These are phyloP conservation scores for Cantharis nigra DNA, from an alignment of 2,888 invertebrate species.

Conservation along the genomic window DNA sequence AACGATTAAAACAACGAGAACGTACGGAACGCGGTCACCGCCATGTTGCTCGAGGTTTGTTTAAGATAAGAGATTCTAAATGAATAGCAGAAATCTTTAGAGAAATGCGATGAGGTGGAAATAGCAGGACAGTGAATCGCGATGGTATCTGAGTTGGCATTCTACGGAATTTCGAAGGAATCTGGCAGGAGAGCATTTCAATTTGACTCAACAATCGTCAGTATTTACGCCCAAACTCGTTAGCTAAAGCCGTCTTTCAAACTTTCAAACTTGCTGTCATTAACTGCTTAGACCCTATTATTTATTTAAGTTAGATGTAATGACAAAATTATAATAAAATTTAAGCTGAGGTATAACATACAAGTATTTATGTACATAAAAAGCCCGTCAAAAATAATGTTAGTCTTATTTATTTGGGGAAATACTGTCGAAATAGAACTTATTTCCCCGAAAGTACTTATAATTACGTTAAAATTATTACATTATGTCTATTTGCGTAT, in stretches of 20 bases:
- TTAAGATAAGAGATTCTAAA: constrained; percentile 45
- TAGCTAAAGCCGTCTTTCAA: constrained; percentile 38
- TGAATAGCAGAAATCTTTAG: constrained; percentile 45
- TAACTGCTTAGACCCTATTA: constrained; percentile 31
- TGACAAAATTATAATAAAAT: neutral
- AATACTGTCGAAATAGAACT: neutral
- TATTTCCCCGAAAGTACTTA: neutral
- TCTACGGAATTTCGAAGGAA: constrained; percentile 38
- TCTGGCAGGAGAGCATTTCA: constrained; percentile 41
- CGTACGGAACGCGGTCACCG: constrained; percentile 26
- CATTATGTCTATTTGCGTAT: neutral
- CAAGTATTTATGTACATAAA: neutral
- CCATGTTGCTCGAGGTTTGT: constrained; percentile 38
- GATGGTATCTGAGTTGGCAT: constrained; percentile 41
- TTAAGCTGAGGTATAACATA: neutral
- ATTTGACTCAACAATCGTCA: constrained; percentile 40
- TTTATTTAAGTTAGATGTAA: constrained; percentile 5
- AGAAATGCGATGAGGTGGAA: constrained; percentile 45
- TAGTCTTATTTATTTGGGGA: neutral
- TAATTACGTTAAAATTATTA: neutral
- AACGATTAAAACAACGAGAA: constrained; percentile 32
- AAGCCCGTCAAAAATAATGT: neutral
- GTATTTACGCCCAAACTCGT: constrained; percentile 36
- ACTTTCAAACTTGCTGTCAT: constrained; percentile 35
- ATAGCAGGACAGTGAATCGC: constrained; percentile 43